Conservation (phyloP, 37 sponge, comb jelly and placozoan species). For the Bolinopsis microptera region DNA sequence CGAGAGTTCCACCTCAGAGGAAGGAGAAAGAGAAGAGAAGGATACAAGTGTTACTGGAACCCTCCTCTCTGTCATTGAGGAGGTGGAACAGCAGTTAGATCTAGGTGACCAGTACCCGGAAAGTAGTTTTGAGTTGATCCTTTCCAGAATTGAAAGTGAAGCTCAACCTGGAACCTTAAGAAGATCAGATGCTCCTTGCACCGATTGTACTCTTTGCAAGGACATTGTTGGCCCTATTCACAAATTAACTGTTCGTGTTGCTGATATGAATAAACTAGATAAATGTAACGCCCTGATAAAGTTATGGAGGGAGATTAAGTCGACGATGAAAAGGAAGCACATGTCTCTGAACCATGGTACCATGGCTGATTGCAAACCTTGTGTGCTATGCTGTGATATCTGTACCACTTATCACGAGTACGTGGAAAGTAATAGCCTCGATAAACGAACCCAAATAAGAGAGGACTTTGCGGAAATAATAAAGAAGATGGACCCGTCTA, state of each 20-base stretch:
- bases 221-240: not conserved
- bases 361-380: not conserved
- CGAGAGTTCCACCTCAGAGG: not conserved
- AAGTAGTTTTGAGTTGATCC: not conserved
- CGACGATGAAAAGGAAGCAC: not conserved
- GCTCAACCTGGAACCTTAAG: not conserved
- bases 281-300: not conserved
- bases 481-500: not conserved
- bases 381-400: not conserved
- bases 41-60: not conserved
- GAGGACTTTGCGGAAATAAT: conserved; percentile 20
- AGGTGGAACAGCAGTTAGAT: not conserved
- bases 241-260: not conserved
- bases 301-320: not conserved
- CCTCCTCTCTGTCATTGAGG: not conserved
- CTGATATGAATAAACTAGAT: not conserved
- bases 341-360: not conserved
- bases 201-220: not conserved
- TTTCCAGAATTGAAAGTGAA: not conserved
- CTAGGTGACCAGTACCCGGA: too few species aligned
- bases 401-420: conserved; percentile 14
- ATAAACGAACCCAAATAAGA: not conserved
- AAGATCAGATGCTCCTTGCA: not conserved
- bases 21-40: conserved; percentile 6
- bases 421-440: not conserved